These are phyloP conservation scores for Temnothorax longispinosus DNA, from an alignment of 1,140 invertebrate species.

Conservation along the genomic window DNA sequence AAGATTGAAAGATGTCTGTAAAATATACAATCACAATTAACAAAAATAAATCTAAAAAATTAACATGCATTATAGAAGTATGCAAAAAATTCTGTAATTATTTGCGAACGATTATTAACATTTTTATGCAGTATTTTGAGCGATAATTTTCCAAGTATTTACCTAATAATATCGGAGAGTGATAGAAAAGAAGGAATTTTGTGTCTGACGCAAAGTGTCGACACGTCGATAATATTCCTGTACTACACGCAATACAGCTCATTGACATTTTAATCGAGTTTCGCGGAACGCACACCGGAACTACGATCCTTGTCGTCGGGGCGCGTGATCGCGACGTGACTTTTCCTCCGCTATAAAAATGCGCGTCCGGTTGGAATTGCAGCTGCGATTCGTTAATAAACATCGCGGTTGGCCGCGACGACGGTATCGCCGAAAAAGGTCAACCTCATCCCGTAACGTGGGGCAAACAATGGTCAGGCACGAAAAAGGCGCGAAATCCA, in stretches of 20 bases:
- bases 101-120: not conserved
- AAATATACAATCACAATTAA: not conserved
- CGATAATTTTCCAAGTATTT: not conserved
- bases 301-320: slow-evolving; percentile 51
- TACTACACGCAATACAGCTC: slow-evolving; percentile 40
- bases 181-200: not conserved
- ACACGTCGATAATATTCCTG: not conserved
- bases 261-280: slow-evolving; percentile 72
- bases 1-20: not conserved
- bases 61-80: not conserved
- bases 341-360: slow-evolving; percentile 73
- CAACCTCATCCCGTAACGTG: slow-evolving; percentile 31
- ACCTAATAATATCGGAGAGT: not conserved
- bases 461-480: slow-evolving; percentile 71
- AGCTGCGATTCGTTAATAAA: slow-evolving; percentile 69
- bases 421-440: slow-evolving; percentile 69
- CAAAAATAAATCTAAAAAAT: not conserved
- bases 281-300: slow-evolving; percentile 63
- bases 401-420: slow-evolving; percentile 37
- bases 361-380: slow-evolving; percentile 70
- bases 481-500: slow-evolving; percentile 82
- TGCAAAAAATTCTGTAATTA: not conserved
- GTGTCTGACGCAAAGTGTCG: not conserved
- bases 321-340: slow-evolving; percentile 72
- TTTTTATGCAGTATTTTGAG: no score